phyloP scores from a whole-genome alignment of 2,113 vertebrate genomes.

The Pelvicachromis taeniatus region DNA sequence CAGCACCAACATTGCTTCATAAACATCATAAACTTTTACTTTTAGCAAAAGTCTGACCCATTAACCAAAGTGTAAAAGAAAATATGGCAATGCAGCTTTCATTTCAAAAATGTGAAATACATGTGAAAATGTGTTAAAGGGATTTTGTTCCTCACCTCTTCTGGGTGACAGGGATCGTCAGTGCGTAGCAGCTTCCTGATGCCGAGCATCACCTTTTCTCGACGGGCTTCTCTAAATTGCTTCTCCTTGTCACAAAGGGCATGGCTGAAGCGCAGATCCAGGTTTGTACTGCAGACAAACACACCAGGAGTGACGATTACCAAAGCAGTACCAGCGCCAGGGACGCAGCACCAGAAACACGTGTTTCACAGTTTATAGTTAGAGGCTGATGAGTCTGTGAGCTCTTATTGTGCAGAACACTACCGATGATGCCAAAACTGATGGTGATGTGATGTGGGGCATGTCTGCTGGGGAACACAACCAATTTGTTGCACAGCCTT shows the following conservation, averaged over 20 bases:
- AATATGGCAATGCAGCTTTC: background rate
- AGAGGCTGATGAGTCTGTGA: background rate
- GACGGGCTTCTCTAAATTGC: conserved; percentile 80
- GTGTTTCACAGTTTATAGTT: background rate
- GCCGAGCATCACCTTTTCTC: conserved; percentile 81
- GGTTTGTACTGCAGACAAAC: conserved; percentile 76
- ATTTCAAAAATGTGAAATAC: background rate
- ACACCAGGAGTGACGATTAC: background rate
- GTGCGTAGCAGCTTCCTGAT: conserved; percentile 86
- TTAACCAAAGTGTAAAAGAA: background rate
- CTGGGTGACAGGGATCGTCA: conserved; percentile 75
- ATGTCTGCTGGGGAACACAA: background rate
- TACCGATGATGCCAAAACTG: background rate
- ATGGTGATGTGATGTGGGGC: background rate
- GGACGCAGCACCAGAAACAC: background rate
- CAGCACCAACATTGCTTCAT: accelerated
- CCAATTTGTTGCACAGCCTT: background rate
- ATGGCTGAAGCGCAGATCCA: conserved; percentile 91
- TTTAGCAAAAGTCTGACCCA: background rate
- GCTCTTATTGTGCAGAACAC: background rate
- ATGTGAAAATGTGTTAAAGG: background rate
- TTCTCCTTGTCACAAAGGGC: conserved; percentile 92
- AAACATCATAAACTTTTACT: too few relatives aligned
- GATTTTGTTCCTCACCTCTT: conserved; percentile 74
- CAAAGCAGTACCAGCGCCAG: background rate